Evolutionary conservation across 2,888 invertebrate genomes (phyloP).

Genomic region (Alsophila aescularia): DNA sequence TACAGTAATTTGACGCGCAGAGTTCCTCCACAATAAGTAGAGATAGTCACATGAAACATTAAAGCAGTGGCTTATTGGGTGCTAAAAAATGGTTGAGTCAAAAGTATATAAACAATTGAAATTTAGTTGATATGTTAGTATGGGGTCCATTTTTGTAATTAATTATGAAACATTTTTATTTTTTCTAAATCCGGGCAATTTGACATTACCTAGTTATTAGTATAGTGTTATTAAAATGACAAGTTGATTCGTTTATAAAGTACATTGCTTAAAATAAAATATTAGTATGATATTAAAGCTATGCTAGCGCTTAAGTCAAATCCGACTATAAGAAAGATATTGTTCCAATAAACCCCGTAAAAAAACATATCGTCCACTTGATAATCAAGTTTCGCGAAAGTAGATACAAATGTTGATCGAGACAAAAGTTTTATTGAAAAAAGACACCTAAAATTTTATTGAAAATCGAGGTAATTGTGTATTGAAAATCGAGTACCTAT

Average conservation of each 20-base stretch:
- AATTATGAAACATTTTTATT: conserved; percentile 10
- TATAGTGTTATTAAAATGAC: conserved; percentile 80
- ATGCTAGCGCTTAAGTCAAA: too few species aligned
- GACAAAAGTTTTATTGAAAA: background rate
- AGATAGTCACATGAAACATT: background rate
- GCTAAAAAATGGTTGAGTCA: conserved; percentile 6
- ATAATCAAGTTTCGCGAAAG: background rate
- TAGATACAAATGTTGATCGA: background rate
- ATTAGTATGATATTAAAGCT: too few species aligned
- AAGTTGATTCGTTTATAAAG: conserved; percentile 59
- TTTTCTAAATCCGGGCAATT: conserved; percentile 49
- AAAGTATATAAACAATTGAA: conserved; percentile 5
- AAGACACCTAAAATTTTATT: too few species aligned
- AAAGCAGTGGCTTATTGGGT: background rate
- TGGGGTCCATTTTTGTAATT: conserved; percentile 28
- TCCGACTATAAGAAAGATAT: background rate
- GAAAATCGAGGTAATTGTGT: background rate
- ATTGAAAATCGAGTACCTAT: background rate
- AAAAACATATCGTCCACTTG: too few species aligned
- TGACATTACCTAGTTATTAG: conserved; percentile 81
- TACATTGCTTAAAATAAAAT: conserved; percentile 31
- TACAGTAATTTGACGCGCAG: too few species aligned
- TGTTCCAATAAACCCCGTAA: too few species aligned
- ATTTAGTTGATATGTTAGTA: conserved; percentile 24
- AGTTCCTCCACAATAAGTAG: too few species aligned